Evolutionary conservation across 2,113 vertebrate genomes (phyloP).

Genomic region (Tetrao urogallus): DNA sequence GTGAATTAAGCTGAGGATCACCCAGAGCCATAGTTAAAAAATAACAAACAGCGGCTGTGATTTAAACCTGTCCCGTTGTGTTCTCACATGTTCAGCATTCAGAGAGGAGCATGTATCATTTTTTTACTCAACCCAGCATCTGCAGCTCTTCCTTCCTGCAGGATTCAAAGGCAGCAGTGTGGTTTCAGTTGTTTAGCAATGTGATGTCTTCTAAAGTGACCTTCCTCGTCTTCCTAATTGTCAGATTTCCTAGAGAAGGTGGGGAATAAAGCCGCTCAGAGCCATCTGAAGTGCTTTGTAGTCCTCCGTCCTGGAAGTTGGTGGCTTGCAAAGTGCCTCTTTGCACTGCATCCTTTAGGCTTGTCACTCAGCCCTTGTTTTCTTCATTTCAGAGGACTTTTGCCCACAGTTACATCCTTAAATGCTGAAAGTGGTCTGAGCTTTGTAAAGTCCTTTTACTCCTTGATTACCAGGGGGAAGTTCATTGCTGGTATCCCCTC

Average conservation of each 20-base stretch:
- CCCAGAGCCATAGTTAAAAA: background rate
- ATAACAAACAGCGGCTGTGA: background rate
- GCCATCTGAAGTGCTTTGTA: background rate
- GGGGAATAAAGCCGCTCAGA: background rate
- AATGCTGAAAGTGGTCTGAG: background rate
- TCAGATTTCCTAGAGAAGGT: background rate
- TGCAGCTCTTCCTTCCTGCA: background rate
- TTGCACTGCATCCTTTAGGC: background rate
- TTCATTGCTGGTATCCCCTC: background rate
- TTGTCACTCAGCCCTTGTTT: slow-evolving; percentile 24
- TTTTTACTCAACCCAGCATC: background rate
- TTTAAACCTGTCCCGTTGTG: background rate
- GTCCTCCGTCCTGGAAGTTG: background rate
- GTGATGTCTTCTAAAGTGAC: slow-evolving; percentile 9
- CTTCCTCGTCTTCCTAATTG: slow-evolving; percentile 3
- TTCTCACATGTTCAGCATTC: background rate
- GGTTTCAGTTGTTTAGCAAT: background rate
- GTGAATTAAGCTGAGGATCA: background rate
- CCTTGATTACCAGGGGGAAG: background rate
- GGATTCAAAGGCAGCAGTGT: background rate
- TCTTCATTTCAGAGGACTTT: background rate
- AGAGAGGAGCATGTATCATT: background rate
- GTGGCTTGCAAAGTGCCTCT: background rate
- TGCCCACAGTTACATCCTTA: background rate
- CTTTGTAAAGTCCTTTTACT: background rate